Percentiles rank a stretch among this genome's conserved stretches.
These are phyloP conservation scores for Trochalopteron elliotii DNA, from an alignment of 2,113 vertebrate species.

Conservation along the genomic window DNA sequence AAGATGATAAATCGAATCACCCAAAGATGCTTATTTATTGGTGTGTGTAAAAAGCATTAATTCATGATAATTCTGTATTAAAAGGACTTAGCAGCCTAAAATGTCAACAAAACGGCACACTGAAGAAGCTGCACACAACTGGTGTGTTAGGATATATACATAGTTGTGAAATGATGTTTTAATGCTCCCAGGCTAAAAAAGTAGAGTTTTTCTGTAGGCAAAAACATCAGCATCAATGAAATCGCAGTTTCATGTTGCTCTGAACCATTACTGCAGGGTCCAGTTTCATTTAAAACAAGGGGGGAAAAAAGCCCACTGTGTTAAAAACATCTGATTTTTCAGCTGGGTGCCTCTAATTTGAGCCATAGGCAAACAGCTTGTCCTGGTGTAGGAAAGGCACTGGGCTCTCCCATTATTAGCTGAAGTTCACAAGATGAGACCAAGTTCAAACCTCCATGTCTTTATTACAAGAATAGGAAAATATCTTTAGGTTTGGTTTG, in stretches of 20 bases:
- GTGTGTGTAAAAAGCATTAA: neutral
- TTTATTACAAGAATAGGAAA: neutral
- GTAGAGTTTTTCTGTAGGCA: neutral
- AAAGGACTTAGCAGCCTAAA: neutral
- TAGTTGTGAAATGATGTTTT: neutral
- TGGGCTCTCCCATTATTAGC: neutral
- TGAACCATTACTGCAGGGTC: neutral
- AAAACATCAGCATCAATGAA: neutral
- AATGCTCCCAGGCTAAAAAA: neutral
- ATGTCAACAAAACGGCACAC: neutral
- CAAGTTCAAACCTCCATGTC: neutral
- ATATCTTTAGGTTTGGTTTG: neutral
- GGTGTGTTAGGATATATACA: neutral
- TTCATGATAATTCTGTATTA: neutral
- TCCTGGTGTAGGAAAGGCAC: neutral
- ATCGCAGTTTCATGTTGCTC: neutral
- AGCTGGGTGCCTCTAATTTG: neutral
- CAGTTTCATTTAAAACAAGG: neutral
- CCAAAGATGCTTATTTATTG: neutral
- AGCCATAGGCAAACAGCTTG: neutral
- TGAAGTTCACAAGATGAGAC: neutral
- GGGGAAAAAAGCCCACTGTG: accelerated
- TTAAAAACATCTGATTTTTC: neutral
- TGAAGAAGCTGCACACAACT: neutral
- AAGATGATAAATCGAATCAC: neutral